phyloP scores from a whole-genome alignment of 92 coral and sea anemone species.

The Plumapathes pennacea region DNA sequence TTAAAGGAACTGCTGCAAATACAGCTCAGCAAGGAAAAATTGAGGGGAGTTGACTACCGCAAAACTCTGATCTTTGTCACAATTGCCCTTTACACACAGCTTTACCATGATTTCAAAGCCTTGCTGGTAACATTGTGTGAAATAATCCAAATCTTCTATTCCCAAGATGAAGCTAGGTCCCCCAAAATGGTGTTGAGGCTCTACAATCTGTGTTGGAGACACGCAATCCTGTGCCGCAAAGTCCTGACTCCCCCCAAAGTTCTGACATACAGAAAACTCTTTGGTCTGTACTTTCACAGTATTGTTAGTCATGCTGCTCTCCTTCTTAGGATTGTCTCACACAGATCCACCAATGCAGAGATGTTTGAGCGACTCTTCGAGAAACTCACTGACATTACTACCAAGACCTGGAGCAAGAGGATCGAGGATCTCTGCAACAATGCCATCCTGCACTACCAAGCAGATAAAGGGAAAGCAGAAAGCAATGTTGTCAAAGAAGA shows the following conservation, averaged over 20 bases:
- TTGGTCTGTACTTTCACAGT: conserved; percentile 59
- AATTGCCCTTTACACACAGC: conserved; percentile 29
- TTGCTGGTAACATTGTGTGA: conserved; percentile 47
- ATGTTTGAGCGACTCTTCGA: conserved; percentile 49
- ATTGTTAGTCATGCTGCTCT: conserved; percentile 7
- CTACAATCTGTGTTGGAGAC: conserved; percentile 57
- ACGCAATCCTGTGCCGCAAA: conserved; percentile 46
- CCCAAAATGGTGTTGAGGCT: conserved; percentile 47
- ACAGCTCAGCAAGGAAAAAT: conserved; percentile 31
- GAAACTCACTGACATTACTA: conserved; percentile 32
- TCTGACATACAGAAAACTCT: conserved; percentile 48
- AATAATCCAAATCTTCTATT: conserved; percentile 41
- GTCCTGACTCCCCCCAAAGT: conserved; percentile 39
- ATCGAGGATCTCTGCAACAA: conserved; percentile 36
- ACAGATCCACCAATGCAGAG: conserved; percentile 43
- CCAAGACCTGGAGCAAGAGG: conserved; percentile 44
- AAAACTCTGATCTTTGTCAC: conserved; percentile 48
- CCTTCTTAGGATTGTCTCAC: conserved; percentile 18
- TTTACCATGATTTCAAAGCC: conserved; percentile 14
- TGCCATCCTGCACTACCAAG: conserved; percentile 45
- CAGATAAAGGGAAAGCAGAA: conserved; percentile 13
- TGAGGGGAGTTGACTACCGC: conserved; percentile 28
- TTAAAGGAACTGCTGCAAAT: conserved; percentile 21
- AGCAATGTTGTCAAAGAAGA: conserved; percentile 15
- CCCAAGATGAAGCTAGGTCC: conserved; percentile 29